A percentile compares a stretch with the other conserved stretches of the same genome.
These are phyloP conservation scores for Cirrhinus molitorella DNA, from an alignment of 2,797 vertebrate species.

Conservation along the genomic window DNA sequence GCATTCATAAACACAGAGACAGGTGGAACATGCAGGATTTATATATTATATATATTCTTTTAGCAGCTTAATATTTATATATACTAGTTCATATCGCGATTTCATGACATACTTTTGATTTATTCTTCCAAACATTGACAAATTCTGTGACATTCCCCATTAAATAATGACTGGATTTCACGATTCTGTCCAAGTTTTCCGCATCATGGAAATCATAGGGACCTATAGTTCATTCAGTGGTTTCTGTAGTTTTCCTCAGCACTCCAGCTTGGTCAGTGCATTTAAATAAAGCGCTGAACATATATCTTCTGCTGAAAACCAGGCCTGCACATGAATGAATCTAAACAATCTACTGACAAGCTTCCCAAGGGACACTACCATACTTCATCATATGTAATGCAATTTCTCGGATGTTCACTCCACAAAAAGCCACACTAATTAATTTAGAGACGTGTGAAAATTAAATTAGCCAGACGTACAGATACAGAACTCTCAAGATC, in stretches of 20 bases:
- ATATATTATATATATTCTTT: too few relatives aligned
- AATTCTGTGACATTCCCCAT: too few relatives aligned
- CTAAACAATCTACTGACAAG: constrained; percentile 62
- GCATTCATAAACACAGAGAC: too few relatives aligned
- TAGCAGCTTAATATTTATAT: too few relatives aligned
- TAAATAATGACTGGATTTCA: too few relatives aligned
- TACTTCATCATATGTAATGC: constrained; percentile 69
- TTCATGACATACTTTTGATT: too few relatives aligned
- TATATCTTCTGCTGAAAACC: constrained; percentile 53
- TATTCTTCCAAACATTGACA: too few relatives aligned
- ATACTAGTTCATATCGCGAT: too few relatives aligned
- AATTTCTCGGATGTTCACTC: constrained; percentile 68
- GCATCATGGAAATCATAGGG: too few relatives aligned
- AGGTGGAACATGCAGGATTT: too few relatives aligned
- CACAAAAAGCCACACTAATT: constrained; percentile 63
- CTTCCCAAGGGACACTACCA: constrained; percentile 62
- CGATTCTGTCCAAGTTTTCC: too few relatives aligned
- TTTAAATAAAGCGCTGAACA: constrained; percentile 57
- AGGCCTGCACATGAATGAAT: constrained; percentile 56
- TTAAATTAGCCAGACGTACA: constrained; percentile 68
- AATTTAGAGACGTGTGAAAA: constrained; percentile 69
- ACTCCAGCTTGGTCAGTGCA: neutral
- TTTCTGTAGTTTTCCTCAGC: constrained; percentile 39
- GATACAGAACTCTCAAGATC: constrained; percentile 55
- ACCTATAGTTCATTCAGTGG: constrained; percentile 27